These are phyloP conservation scores for Dinocampus coccinellae DNA, from an alignment of 2,888 invertebrate species.

Conservation along the genomic window DNA sequence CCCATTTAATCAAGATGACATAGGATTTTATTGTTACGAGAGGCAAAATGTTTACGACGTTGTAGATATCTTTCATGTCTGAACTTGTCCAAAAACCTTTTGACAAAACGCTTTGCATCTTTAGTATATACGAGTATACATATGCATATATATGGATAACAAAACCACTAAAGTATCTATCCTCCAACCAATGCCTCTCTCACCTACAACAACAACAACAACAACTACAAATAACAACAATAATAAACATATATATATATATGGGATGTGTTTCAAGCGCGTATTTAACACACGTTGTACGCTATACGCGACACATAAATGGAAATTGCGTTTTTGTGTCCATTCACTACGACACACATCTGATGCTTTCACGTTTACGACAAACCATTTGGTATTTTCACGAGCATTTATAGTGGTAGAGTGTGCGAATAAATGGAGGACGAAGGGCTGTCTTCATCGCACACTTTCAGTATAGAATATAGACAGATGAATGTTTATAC, in stretches of 20 bases:
- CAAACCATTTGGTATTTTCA: slow-evolving; percentile 51
- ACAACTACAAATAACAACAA: not conserved
- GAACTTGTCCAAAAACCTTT: slow-evolving; percentile 37
- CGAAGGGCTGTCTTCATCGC: slow-evolving; percentile 26
- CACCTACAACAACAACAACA: slow-evolving; percentile 23
- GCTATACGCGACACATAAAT: slow-evolving; percentile 51
- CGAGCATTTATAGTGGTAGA: slow-evolving; percentile 56
- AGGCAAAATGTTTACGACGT: slow-evolving; percentile 58
- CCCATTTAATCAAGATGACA: slow-evolving; percentile 48
- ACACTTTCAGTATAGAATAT: too few species aligned
- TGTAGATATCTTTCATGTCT: not conserved
- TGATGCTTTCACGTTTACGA: slow-evolving; percentile 52
- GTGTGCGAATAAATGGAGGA: slow-evolving; percentile 6
- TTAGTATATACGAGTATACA: too few species aligned
- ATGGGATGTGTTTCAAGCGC: slow-evolving; percentile 28
- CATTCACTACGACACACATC: slow-evolving; percentile 40
- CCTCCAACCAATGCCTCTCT: not conserved
- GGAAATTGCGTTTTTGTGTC: slow-evolving; percentile 59
- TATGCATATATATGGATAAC: not conserved
- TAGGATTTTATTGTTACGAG: slow-evolving; percentile 64
- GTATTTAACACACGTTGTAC: slow-evolving; percentile 53
- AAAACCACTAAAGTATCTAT: not conserved
- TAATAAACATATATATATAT: not conserved
- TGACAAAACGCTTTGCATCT: not conserved
- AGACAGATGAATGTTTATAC: too few species aligned